Base-by-base conservation (phyloP, 64 coral and sea anemone species). In the Acropora tenuis region DNA sequence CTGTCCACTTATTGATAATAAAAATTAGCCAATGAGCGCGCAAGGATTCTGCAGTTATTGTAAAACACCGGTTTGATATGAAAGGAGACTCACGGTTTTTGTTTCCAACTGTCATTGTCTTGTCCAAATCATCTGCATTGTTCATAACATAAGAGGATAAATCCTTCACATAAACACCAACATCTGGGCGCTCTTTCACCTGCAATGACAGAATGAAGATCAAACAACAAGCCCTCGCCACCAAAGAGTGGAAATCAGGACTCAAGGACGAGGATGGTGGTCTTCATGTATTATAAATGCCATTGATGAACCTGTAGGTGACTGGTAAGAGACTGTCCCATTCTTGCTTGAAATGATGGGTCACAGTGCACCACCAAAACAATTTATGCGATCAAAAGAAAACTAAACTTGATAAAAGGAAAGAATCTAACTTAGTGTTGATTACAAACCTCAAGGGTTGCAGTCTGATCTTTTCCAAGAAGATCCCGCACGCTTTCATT, bases 131-230 rank as follows among this genome's bases (percentile, higher is more conserved):
- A 82, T 98, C 97, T 50, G 97, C 97, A 92, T 98, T 98, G 74
- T 98, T 98, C 91, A 98, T 93, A 0, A 98, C 97, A 74, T 98
- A 98, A n/a, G 94, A 86, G 4, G 97, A 98, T 63, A 98, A 93
- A 81, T 98, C 97, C 79, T 98, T 98, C 8, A 98, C 97, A 86
- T 98, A 98, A 17, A 98, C 97, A 78, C 97, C 97, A 88, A 98
- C 55, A 73, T 98, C 94, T 8, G 97, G 97, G 9, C 97, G 73
- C 74, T 98, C 97, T 86, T 98, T 98, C 8, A 98, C 97, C 97
- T 98, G 59, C 17, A 77, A 68, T 12, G 41, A 59, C 3, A 48
- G 17, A 17, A 50, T 30, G 11, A 75, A 20, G 13, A 11, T 16
- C n/a, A 65, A 76, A 13, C 60, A 63, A 63, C 60, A 8, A 63